A percentile compares a stretch with the other conserved stretches of the same genome.
phyloP scores from a whole-genome alignment of 1,140 invertebrate genomes.

The Rhyzopertha dominica region DNA sequence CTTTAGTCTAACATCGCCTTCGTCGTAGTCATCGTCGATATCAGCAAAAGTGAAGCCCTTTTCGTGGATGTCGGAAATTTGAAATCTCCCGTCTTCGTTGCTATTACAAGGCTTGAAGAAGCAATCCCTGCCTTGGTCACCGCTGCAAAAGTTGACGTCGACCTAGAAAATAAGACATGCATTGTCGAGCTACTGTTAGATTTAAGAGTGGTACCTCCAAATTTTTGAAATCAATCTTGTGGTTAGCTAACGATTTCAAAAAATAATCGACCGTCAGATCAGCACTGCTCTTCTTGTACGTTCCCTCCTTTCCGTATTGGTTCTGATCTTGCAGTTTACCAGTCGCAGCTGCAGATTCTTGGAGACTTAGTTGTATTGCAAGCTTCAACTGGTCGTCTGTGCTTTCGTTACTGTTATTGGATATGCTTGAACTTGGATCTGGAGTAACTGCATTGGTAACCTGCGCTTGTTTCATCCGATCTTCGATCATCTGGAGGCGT shows the following conservation, averaged over 20 bases:
- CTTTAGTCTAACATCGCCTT: slow-evolving; percentile 39
- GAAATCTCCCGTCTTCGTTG: slow-evolving; percentile 51
- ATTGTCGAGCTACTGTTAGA: no score
- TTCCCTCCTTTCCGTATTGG: slow-evolving; percentile 15
- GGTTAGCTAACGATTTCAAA: slow-evolving; percentile 50
- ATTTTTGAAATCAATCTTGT: slow-evolving; percentile 41
- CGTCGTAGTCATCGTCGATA: slow-evolving; percentile 42
- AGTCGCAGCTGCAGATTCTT: slow-evolving; percentile 39
- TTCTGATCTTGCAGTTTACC: slow-evolving; percentile 21
- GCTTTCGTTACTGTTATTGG: slow-evolving; percentile 37
- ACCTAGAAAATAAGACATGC: no score
- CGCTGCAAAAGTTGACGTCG: slow-evolving; percentile 22
- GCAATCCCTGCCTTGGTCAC: slow-evolving; percentile 32
- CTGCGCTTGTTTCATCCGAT: slow-evolving; percentile 47
- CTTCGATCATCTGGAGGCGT: slow-evolving; percentile 62
- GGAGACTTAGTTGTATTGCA: slow-evolving; percentile 49
- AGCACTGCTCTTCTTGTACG: slow-evolving; percentile 45
- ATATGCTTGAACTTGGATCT: slow-evolving; percentile 42
- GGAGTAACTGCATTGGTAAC: slow-evolving; percentile 29
- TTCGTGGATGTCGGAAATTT: slow-evolving; percentile 52
- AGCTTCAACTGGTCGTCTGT: slow-evolving; percentile 49
- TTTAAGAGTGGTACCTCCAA: no score
- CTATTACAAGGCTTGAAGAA: slow-evolving; percentile 39
- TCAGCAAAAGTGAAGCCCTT: slow-evolving; percentile 46
- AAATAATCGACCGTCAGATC: slow-evolving; percentile 54